A percentile compares a stretch with the other conserved stretches of the same genome.
Evolutionary conservation across 1,140 invertebrate species (phyloP).

Genomic region (Daktulosphaira vitifoliae): DNA sequence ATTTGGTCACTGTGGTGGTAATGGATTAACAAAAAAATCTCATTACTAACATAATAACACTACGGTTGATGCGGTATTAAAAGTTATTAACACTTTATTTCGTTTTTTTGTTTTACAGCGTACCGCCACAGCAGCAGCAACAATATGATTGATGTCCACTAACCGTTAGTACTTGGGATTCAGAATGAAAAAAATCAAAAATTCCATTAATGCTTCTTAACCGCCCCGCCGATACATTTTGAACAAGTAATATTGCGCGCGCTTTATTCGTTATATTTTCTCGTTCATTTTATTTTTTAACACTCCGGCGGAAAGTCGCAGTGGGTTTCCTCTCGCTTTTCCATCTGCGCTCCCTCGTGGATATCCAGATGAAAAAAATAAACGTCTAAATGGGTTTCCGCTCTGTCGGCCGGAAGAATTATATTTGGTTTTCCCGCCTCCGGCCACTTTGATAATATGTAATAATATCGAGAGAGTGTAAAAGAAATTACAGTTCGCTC

Average conservation of each 20-base stretch:
- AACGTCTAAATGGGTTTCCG: constrained; percentile 33
- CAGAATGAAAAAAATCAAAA: constrained; percentile 1
- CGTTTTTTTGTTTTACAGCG: constrained; percentile 6
- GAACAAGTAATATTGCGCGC: no score
- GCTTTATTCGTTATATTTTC: not conserved
- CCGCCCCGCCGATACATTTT: not conserved
- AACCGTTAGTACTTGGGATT: constrained; percentile 21
- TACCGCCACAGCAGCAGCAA: not conserved
- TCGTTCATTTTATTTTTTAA: constrained; percentile 1
- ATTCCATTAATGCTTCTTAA: constrained; percentile 16
- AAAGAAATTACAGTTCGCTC: constrained; percentile 23
- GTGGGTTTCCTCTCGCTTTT: no score
- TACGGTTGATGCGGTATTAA: constrained; percentile 18
- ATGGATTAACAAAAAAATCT: constrained; percentile 29
- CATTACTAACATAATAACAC: constrained; percentile 31
- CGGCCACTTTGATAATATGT: not conserved
- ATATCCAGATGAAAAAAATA: constrained; percentile 2
- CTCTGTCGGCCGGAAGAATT: constrained; percentile 31
- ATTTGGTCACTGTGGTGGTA: constrained; percentile 25
- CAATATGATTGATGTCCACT: constrained; percentile 26
- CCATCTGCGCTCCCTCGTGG: not conserved
- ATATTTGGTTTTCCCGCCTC: constrained; percentile 18
- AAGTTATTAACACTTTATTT: constrained; percentile 29
- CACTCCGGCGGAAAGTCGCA: not conserved
- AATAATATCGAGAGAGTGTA: constrained; percentile 6